Percentiles rank a stretch among this genome's conserved stretches.
Evolutionary conservation across 2,113 vertebrate genomes (phyloP).

Genomic region (Sapayoa aenigma): DNA sequence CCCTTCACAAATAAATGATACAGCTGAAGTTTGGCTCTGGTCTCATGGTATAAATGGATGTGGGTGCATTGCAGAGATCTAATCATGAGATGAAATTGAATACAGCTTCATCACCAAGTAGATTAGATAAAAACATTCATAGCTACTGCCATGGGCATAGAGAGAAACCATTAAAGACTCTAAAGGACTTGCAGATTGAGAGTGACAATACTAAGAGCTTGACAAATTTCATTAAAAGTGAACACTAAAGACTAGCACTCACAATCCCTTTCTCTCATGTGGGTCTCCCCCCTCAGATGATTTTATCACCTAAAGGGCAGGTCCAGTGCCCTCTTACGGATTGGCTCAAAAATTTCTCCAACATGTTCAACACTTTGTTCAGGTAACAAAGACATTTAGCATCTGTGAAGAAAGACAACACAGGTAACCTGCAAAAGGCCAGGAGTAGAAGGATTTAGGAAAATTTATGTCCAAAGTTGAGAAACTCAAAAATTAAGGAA

Average conservation of each 20-base stretch:
- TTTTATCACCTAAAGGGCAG: background rate
- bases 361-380: background rate
- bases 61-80: background rate
- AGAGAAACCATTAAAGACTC: constrained; percentile 37
- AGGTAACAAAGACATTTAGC: background rate
- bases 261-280: background rate
- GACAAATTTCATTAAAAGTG: background rate
- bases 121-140: constrained; percentile 35
- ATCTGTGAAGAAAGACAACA: background rate
- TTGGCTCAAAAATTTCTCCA: background rate
- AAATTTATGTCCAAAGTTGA: too few species aligned
- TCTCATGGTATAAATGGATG: background rate
- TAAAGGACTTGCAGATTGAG: constrained; percentile 14
- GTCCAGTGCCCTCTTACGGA: background rate
- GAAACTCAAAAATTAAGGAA: too few species aligned
- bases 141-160: background rate
- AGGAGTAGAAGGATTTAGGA: too few species aligned
- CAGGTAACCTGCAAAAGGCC: too few species aligned
- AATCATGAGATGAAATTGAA: constrained; percentile 27
- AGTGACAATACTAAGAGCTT: background rate
- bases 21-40: background rate
- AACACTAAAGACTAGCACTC: background rate
- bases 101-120: constrained; percentile 25
- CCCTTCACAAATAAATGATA: background rate
- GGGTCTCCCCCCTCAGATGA: background rate